Percentiles rank a stretch among this genome's conserved stretches.
These are phyloP conservation scores for Adrianichthys oophorus DNA, from an alignment of 2,797 vertebrate genomes.

Conservation along the genomic window DNA sequence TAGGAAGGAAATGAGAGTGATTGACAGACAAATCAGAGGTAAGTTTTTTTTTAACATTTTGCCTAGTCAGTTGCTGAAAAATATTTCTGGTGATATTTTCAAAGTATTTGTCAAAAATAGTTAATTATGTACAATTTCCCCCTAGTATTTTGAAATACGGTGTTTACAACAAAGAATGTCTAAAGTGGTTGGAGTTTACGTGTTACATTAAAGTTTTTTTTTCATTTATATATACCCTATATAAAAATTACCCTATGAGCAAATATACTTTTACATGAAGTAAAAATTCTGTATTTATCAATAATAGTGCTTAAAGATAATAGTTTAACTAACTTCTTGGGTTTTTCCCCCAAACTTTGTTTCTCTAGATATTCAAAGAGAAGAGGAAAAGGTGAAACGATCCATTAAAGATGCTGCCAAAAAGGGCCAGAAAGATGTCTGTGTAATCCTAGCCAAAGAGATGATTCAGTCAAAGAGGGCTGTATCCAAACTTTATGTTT, in stretches of 20 bases:
- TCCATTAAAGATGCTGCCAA: constrained; percentile 97
- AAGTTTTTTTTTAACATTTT: constrained; percentile 24
- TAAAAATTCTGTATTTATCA: too few relatives aligned
- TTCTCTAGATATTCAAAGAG: constrained; percentile 91
- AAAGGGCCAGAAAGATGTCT: constrained; percentile 93
- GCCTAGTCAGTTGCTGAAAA: not conserved
- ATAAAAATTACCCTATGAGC: too few relatives aligned
- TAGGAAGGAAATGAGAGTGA: constrained; percentile 91
- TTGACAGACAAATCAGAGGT: constrained; percentile 98
- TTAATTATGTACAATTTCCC: too few relatives aligned
- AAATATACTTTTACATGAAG: too few relatives aligned
- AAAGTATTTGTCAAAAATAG: too few relatives aligned
- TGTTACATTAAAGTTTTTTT: too few relatives aligned
- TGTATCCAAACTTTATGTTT: constrained; percentile 90
- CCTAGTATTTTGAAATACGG: too few relatives aligned
- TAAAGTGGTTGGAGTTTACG: too few relatives aligned
- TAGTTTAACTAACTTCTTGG: not conserved
- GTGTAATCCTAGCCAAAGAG: constrained; percentile 92
- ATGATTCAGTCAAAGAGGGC: constrained; percentile 91
- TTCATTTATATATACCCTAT: too few relatives aligned
- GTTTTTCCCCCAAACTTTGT: constrained; percentile 3
- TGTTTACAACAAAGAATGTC: too few relatives aligned
- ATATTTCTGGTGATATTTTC: too few relatives aligned
- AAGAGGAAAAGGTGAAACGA: constrained; percentile 95
- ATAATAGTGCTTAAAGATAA: too few relatives aligned